Evolutionary conservation across 2,797 vertebrate species (phyloP), one percentile per base, ranked within the genome.

Genomic region (Agapornis canus): DNA sequence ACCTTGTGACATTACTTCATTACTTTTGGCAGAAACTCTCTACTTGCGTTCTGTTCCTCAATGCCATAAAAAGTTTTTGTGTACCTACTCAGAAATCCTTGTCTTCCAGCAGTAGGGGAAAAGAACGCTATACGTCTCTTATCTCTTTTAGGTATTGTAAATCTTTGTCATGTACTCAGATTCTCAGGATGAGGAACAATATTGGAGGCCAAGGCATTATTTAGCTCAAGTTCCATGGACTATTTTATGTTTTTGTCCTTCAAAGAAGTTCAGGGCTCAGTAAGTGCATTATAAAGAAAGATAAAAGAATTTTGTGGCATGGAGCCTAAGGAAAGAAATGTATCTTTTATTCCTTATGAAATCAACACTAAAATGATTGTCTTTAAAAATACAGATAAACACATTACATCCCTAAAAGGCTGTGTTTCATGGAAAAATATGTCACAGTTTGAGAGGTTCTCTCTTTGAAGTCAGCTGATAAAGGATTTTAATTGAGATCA

Each of bases 401-500:
- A 95, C 70, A 86, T 97, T 83, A 84, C 68, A 90, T 70, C 63
- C 60, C 57, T 92, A 96, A 96, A 63, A 95, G 85, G 35, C 72
- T 86, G 69, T 86, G 54, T 84, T 92, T 95, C 79, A 86, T 64
- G 86, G 40, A 94, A 84, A 93, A 96, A 81, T 72, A 70, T 82
- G 92, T 83, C 94, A 83, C 73, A 51, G 96, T 94, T 97, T 95
- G 94, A 97, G 94, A 97, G 86, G n/a, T 77, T 86, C 72, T 97
- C 68, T 75, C 94, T 97, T 96, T 92, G 89, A 96, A 97, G 95
- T 96, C 82, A 95, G 97, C 88, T 95, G 93, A 96, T 95, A 96
- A 95, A 96, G 92, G 91, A 93, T 92, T 92, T 96, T 97, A 97
- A 97, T 92, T 97, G 97, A 97, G 96, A 97, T 97, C 51, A 96